Base-by-base conservation (phyloP, 2,888 invertebrate species). In the Fragum sueziense region DNA sequence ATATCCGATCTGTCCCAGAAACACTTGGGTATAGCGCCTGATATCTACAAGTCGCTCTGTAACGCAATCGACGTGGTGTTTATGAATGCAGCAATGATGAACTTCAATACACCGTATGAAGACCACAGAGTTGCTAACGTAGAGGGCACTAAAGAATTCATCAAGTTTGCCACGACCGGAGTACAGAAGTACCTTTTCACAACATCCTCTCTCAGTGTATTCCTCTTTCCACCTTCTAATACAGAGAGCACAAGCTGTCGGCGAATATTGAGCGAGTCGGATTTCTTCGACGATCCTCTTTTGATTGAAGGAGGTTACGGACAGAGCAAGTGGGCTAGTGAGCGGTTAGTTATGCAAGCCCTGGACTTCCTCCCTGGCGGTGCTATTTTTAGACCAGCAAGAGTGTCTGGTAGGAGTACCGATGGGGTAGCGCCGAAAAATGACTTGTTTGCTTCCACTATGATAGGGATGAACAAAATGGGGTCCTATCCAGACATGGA, bases 271-370 rank as follows among this genome's bases (percentile, higher is more conserved):
- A 77, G 70, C 14, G 88, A 88, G 62, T 70, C 78, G 0, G 87
- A 88, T 3, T 80, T 80, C 22, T 71, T 86, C n/a, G 82, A 86
- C 20, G 87, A 88, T 37, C 88, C 88, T 0, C 47, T 80, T 9
- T 29, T 67, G 9, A 79, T 88, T 9, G 86, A 85, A 54, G 87
- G 87, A 0, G 88, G 88, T 6, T 88, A 88, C 75, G 86, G 86
- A 9, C 87, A 87, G 65, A 88, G 88, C 57, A 88, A 88, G 79
- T 88, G 88, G 88, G 88, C 86, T 22, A 87, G 87, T 61, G 88
- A 88, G 59, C 76, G 84, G 31, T 80, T 88, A 0, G 81, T 88
- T 6, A 70, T 86, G 76, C 86, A 88, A 72, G 88, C 87, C 11
- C 65, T 88, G 1, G 83, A 87, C 25, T 61, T 80, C 54, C 75